Evolutionary conservation across 2,888 invertebrate species (phyloP).

Genomic region (Atrina japonica): DNA sequence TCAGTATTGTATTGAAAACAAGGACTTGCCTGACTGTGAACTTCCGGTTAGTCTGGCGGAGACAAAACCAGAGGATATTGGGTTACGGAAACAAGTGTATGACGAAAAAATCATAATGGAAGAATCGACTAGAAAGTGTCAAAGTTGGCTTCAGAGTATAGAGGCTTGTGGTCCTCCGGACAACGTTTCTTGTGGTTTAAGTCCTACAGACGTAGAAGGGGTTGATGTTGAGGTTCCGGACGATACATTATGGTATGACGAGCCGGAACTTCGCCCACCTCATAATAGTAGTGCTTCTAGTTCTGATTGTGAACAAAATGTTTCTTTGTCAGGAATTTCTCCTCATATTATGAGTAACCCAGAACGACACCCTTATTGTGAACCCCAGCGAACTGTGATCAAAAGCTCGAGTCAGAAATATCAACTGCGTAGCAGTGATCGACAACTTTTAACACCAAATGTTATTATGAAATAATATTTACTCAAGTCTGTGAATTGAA

Average conservation of each 20-base stretch:
- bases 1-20: conserved; percentile 68
- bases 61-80: conserved; percentile 69
- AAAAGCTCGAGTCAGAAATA: conserved; percentile 23
- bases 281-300: conserved; percentile 51
- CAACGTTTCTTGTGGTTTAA: conserved; percentile 54
- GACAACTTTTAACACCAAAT: not conserved
- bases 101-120: conserved; percentile 67
- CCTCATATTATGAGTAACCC: not conserved
- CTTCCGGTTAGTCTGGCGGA: conserved; percentile 70
- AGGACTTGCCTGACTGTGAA: conserved; percentile 70
- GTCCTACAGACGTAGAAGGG: conserved; percentile 49
- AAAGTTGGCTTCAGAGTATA: conserved; percentile 73
- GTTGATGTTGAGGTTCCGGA: conserved; percentile 68
- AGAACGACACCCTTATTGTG: not conserved
- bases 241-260: conserved; percentile 59
- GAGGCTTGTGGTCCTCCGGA: conserved; percentile 73
- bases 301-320: conserved; percentile 40
- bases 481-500: too few relatives aligned
- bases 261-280: conserved; percentile 47
- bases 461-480: too few relatives aligned
- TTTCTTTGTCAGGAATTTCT: conserved; percentile 19
- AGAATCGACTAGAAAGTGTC: conserved; percentile 73
- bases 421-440: conserved; percentile 16
- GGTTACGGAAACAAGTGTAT: conserved; percentile 52
- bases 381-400: not conserved